Evolutionary conservation across 2,797 vertebrate genomes (phyloP), one percentile per base, ranked within the genome.

Genomic region (Tokudaia tokunoshimensis): DNA sequence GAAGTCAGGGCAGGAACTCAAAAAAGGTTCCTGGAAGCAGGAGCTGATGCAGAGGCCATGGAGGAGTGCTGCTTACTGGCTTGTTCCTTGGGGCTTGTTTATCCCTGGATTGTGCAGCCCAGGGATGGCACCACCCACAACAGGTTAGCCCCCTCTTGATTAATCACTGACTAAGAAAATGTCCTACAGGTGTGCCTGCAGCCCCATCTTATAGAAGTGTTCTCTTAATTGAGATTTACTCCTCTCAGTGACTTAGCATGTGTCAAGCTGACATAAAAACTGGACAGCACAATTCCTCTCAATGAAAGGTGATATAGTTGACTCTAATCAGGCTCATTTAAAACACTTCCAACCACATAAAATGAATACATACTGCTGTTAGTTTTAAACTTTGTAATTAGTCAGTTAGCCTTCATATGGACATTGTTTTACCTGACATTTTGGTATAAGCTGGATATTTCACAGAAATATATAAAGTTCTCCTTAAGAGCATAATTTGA

Each of bases 341-440:
- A 52, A 81, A 61, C 83, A 65, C 50, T 81, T 55, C 3, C 37
- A 47, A 94, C 84, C 34, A 59, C 87, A 76, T 29, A 88, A 80
- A 87, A 34, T 72, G 86, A 50, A 79, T 9, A 65, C 57, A 44
- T 31, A 79, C 20, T 89, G 50, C 37, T 26, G 19, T 79, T 15
- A 41, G 55, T 81, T 86, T 87, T 44, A 79, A 86, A 79, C 47
- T 89, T 97, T 4, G 15, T 79, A 93, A 92, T 61, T 85, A 72
- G 79, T 7, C 63, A 31, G 3, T 89, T 13, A 41, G 34, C 78
- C 85, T 90, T 90, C 37, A 76, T 74, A 50, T 88, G n/a, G 34
- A 81, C 44, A 80, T 95, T 61, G 75, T 92, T 94, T 96, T 88
- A 89, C 72, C 59, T 82, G 65, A 79, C 9, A 50, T 44, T 80